A percentile compares a stretch with the other conserved stretches of the same genome.
Conservation (phyloP, 2,113 vertebrate species). For the Suricata suricatta region DNA sequence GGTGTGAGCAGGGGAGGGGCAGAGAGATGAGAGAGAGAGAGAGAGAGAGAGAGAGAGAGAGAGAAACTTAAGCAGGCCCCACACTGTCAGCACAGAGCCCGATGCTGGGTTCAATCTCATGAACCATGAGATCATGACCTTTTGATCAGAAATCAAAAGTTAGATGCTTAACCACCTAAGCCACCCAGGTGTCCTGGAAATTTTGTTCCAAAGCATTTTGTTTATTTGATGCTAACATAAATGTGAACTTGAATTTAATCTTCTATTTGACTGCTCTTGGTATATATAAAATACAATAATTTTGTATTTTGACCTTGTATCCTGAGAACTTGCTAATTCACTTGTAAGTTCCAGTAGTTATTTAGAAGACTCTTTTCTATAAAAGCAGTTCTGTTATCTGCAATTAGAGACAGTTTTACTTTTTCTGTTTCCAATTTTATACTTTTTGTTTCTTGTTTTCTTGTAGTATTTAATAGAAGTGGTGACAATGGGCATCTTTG, state of each 20-base stretch:
- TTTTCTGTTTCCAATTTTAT: slow-evolving; percentile 29
- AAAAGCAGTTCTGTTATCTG: not conserved
- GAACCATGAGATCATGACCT: no score
- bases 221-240: not conserved
- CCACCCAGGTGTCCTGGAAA: not conserved
- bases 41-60: no score
- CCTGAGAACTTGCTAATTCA: not conserved
- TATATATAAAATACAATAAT: not conserved
- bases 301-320: slow-evolving; percentile 16
- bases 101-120: no score
- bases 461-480: not conserved
- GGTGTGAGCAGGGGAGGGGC: no score
- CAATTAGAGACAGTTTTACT: slow-evolving; percentile 17
- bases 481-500: not conserved
- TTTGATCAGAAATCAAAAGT: no score
- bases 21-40: no score
- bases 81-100: no score
- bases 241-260: not conserved
- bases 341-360: not conserved
- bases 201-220: not conserved
- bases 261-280: not conserved
- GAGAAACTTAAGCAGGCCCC: no score
- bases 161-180: no score
- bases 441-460: not conserved
- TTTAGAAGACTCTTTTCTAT: not conserved